Conservation (phyloP, 1,140 invertebrate species). For the Caenorhabditis inopinata region DNA sequence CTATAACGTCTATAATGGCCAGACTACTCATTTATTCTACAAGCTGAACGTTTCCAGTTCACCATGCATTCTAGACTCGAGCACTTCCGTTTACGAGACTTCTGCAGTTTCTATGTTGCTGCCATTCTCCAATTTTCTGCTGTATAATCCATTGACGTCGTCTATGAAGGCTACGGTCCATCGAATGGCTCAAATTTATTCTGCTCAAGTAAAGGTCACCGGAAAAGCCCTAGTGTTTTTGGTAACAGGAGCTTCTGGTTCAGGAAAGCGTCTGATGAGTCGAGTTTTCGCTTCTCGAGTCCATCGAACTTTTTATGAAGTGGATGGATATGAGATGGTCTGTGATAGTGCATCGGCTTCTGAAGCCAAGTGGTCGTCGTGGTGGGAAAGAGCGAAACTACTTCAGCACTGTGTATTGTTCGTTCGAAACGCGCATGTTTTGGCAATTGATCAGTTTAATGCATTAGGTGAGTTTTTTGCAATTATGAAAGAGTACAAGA, state of each 20-base stretch:
- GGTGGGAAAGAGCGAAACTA: slow-evolving; percentile 1
- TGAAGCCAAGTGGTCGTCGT: slow-evolving; percentile 40
- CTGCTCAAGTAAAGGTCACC: background rate
- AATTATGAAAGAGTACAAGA: background rate
- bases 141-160: background rate
- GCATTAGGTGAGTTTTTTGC: slow-evolving; percentile 18
- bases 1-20: background rate
- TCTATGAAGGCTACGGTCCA: background rate
- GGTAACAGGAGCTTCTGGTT: slow-evolving; percentile 38
- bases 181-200: background rate
- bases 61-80: slow-evolving; percentile 18
- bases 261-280: slow-evolving; percentile 43
- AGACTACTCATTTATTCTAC: background rate
- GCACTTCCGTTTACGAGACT: slow-evolving; percentile 29
- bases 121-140: slow-evolving; percentile 18
- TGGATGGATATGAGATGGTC: slow-evolving; percentile 44
- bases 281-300: slow-evolving; percentile 5
- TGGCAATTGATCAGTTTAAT: slow-evolving; percentile 15
- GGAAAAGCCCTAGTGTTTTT: slow-evolving; percentile 32
- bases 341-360: slow-evolving; percentile 36
- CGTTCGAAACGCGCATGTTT: background rate
- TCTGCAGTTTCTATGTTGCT: background rate
- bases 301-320: slow-evolving; percentile 36
- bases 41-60: slow-evolving; percentile 14
- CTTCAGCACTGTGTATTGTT: background rate